Conservation (phyloP, 1,140 invertebrate genomes). For the Saccostrea glomerata region DNA sequence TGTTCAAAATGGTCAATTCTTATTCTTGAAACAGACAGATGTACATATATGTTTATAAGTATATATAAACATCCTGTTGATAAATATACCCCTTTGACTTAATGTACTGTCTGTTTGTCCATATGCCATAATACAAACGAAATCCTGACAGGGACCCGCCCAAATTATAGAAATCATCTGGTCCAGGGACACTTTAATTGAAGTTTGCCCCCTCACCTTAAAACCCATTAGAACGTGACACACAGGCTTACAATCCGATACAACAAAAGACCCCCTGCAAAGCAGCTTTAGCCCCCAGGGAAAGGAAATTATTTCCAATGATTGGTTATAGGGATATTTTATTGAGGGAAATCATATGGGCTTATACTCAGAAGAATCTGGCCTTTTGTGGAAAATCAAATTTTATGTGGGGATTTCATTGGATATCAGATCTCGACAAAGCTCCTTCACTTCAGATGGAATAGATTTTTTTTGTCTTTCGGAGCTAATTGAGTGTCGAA, state of each 20-base stretch:
- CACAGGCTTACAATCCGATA: not conserved
- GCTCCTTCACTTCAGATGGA: not conserved
- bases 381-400: conserved; percentile 4
- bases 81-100: not conserved
- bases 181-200: conserved; percentile 20
- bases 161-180: conserved; percentile 31
- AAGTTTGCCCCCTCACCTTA: conserved; percentile 1
- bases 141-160: not conserved
- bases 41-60: not conserved
- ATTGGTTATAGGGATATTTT: not conserved
- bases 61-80: not conserved
- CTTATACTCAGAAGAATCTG: not conserved
- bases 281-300: not conserved
- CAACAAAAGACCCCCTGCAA: conserved; percentile 8
- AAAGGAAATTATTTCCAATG: conserved; percentile 16
- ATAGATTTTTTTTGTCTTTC: not conserved
- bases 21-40: not conserved
- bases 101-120: not conserved
- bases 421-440: not conserved
- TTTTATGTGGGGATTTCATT: not conserved
- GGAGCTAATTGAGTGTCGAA: not conserved
- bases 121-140: not conserved
- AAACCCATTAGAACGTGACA: conserved; percentile 18
- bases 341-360: conserved; percentile 27
- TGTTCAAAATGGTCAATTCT: not conserved